Conservation (phyloP, 2,888 invertebrate genomes). For the Norana najaformis region DNA sequence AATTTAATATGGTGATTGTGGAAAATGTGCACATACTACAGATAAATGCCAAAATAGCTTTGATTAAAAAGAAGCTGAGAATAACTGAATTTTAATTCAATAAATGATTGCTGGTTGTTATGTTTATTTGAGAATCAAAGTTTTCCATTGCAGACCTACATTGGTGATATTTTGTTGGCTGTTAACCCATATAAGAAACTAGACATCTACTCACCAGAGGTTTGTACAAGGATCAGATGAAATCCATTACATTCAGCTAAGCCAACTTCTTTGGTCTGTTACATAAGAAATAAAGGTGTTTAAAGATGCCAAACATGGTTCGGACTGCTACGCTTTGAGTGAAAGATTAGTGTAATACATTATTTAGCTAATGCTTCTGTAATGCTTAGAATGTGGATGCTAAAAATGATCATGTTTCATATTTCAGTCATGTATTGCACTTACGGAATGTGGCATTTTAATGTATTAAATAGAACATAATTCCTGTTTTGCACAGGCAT, state of each 20-base stretch:
- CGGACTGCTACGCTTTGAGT: too few relatives aligned
- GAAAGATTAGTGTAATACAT: too few relatives aligned
- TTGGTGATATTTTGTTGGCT: slow-evolving; percentile 43
- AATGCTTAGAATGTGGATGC: too few relatives aligned
- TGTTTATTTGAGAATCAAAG: not conserved
- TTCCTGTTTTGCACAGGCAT: not conserved
- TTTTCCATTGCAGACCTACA: slow-evolving; percentile 42
- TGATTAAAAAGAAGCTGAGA: not conserved
- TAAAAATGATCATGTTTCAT: too few relatives aligned
- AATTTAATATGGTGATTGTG: not conserved
- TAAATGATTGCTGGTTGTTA: not conserved
- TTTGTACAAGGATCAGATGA: slow-evolving; percentile 28
- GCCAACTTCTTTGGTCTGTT: not conserved
- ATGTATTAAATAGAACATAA: too few relatives aligned
- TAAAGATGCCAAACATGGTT: too few relatives aligned
- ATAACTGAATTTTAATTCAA: not conserved
- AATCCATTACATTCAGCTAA: not conserved
- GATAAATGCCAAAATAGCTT: not conserved
- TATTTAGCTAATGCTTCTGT: too few relatives aligned
- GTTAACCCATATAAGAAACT: slow-evolving; percentile 42
- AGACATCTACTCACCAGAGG: slow-evolving; percentile 40
- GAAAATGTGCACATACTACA: not conserved
- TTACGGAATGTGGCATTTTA: too few relatives aligned
- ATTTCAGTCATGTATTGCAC: too few relatives aligned
- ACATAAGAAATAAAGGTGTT: not conserved